Evolutionary conservation across 2,797 vertebrate genomes (phyloP), one percentile per base, ranked within the genome.

Genomic region (Sebastes miniatus): DNA sequence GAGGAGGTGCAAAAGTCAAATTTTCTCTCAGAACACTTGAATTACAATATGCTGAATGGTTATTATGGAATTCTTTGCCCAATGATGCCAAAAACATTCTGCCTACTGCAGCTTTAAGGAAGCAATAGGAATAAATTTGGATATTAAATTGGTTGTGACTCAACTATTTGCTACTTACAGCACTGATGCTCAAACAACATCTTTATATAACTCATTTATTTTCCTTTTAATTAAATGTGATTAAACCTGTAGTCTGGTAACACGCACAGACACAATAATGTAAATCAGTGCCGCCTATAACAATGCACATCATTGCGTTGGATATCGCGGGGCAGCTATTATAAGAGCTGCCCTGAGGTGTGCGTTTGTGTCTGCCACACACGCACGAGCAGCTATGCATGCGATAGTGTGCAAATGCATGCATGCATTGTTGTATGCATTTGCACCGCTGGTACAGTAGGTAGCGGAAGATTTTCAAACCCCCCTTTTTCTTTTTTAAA

Each of bases 261-360:
- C 47, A 57, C 4, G 2, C 32, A 34, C n/a, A 34, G n/a, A 69
- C 61, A 56, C 20, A 24, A 16, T 31, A 47, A 79, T 80, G 59
- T 43, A 81, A 84, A 85, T 77, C 75, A 81, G 69, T n/a, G 69
- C 31, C 52, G 76, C 69, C 39, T 71, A 24, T 32, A 76, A 64
- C 61, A 68, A 39, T 67, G 76, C 57, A 24, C 62, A 74, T 81
- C 77, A 72, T 43, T 80, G 66, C 75, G 36, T 73, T 86, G 78
- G 52, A 79, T 73, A 85, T n/a, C 52, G 69, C 2, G 52, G 73
- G 67, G 62, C 39, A 72, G 84, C 89, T 92, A 86, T 89, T 76
- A 83, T 85, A 88, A 86, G 75, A 86, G 80, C 79, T 76, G 72
- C 89, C 89, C 76, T 9, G 29, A 88, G 86, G 79, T 88, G 82